Conservation (phyloP, 1,140 invertebrate genomes). For the Danaus plexippus region DNA sequence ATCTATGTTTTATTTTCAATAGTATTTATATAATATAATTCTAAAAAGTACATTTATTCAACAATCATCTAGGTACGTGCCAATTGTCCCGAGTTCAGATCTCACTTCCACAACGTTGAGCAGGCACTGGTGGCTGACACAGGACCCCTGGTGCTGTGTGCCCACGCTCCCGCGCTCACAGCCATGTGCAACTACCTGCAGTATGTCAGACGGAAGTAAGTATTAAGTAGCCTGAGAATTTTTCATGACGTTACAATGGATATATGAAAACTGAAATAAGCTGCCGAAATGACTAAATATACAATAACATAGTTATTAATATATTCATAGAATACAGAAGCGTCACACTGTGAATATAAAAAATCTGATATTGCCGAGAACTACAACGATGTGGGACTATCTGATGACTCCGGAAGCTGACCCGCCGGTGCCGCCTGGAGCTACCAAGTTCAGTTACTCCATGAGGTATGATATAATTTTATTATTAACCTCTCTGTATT, state of each 20-base stretch:
- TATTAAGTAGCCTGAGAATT: slow-evolving; percentile 2
- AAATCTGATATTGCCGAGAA: slow-evolving; percentile 46
- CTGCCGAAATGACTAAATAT: no score
- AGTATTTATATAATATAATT: background rate
- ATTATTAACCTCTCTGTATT: no score
- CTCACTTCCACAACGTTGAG: slow-evolving; percentile 86
- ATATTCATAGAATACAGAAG: slow-evolving; percentile 54
- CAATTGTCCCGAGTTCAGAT: slow-evolving; percentile 87
- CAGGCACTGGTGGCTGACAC: slow-evolving; percentile 83
- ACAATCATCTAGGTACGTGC: slow-evolving; percentile 75
- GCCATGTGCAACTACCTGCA: slow-evolving; percentile 73
- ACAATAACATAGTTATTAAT: slow-evolving; percentile 1
- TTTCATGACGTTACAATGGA: no score
- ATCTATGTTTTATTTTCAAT: no score
- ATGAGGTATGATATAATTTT: slow-evolving; percentile 49
- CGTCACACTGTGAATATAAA: slow-evolving; percentile 53
- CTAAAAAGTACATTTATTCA: background rate
- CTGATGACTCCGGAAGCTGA: slow-evolving; percentile 66
- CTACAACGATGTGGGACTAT: slow-evolving; percentile 39
- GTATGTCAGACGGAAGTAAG: slow-evolving; percentile 55
- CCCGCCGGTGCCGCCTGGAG: slow-evolving; percentile 81
- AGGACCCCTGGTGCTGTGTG: slow-evolving; percentile 75
- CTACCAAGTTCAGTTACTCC: slow-evolving; percentile 85
- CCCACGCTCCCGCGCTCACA: slow-evolving; percentile 82
- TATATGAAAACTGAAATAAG: no score